Conservation (phyloP, 2,113 vertebrate genomes). For the Vombatus ursinus region DNA sequence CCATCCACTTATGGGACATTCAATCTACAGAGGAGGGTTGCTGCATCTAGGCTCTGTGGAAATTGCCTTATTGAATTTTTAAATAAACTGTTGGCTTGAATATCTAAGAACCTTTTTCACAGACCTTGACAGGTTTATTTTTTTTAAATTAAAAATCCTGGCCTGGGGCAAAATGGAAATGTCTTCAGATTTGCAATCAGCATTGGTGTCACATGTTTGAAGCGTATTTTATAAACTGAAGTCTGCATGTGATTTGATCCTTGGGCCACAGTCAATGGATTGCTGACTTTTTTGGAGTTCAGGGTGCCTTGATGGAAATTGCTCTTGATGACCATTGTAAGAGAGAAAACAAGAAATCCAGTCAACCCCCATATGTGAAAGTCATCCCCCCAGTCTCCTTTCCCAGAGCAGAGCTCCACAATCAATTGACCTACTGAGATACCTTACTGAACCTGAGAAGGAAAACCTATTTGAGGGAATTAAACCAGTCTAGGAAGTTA, state of each 20-base stretch:
- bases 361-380: background rate
- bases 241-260: slow-evolving; percentile 72
- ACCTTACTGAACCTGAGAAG: background rate
- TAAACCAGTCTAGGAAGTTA: background rate
- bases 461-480: background rate
- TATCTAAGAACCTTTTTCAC: slow-evolving; percentile 78
- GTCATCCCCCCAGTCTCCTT: background rate
- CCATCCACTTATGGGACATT: slow-evolving; percentile 52
- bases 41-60: slow-evolving; percentile 77
- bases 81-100: slow-evolving; percentile 83
- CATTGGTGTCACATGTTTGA: slow-evolving; percentile 78
- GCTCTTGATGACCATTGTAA: slow-evolving; percentile 53
- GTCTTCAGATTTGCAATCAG: slow-evolving; percentile 83
- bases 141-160: slow-evolving; percentile 83
- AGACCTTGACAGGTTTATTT: slow-evolving; percentile 76
- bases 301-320: slow-evolving; percentile 46
- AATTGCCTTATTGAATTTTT: slow-evolving; percentile 85
- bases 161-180: slow-evolving; percentile 80
- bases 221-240: slow-evolving; percentile 70
- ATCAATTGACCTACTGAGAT: background rate
- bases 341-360: slow-evolving; percentile 8
- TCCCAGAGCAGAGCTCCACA: background rate
- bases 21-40: slow-evolving; percentile 47
- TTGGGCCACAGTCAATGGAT: background rate
- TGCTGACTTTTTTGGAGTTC: slow-evolving; percentile 40